Evolutionary conservation across 2,888 invertebrate genomes (phyloP), one percentile per base, ranked within the genome.

Genomic region (Lingula anatina): DNA sequence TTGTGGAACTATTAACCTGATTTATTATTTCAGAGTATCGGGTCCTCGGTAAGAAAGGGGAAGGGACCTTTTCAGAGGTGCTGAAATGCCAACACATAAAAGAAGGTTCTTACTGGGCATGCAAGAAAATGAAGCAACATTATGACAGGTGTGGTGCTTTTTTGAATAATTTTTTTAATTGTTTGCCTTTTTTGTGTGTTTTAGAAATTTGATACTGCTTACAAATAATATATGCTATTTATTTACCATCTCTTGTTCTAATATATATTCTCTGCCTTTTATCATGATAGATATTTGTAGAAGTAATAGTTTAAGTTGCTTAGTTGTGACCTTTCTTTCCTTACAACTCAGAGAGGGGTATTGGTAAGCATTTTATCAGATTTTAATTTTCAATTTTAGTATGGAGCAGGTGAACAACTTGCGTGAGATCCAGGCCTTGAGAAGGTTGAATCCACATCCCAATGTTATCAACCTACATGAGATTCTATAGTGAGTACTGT

Each of bases 1-100:
- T n/a, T n/a, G n/a, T n/a, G n/a, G n/a, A n/a, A n/a, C n/a, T n/a
- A n/a, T n/a, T n/a, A n/a, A n/a, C n/a, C n/a, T n/a, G n/a, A n/a
- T n/a, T n/a, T n/a, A n/a, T n/a, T n/a, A n/a, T n/a, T n/a, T 40
- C 69, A 84, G 85, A 83, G 73, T 86, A 85, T 71, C 80, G 81
- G 70, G 78, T 85, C 56, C 66, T 85, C 51, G 79, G 82, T 51
- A 83, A 85, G 79, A 84, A 85, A 66, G 85, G 86, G 23, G 85
- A 85, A 73, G 86, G 85, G 15, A 84, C 85, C 25, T 86, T 85
- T 77, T 84, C 85, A 1, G 84, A 85, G 66, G 86, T 86, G 26
- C 71, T 85, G 54, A 85, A 84, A 81, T 84, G 84, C 68, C 81
- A 83, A 68, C 79, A 84, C 57, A 77, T 80, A 53, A 71, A 74